Base-by-base conservation (phyloP, 2,888 invertebrate genomes). In the Ectemnius lituratus region DNA sequence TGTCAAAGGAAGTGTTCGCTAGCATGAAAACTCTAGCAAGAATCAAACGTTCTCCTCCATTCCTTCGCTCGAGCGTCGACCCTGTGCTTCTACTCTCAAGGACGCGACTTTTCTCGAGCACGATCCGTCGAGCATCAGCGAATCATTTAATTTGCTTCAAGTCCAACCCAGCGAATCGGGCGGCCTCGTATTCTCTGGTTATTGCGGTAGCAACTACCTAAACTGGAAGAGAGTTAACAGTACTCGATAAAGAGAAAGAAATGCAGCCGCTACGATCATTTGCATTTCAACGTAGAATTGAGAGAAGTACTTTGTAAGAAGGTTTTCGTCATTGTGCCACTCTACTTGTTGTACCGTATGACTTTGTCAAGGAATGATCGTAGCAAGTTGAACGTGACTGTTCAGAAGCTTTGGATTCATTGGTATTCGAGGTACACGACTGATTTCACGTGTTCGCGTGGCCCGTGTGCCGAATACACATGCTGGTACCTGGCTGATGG, bases 401-500 rank as follows among this genome's bases (percentile, higher is more conserved):
- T 0, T 0, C 1, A 1, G 1, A 0, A 37, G 1, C n/a, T 4
- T 2, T 23, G 16, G 8, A 20, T 37, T 52, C 62, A 56, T 73
- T 65, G 57, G 63, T 57, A 72, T 76, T 76, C 75, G 23, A 63
- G 37, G 64, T 71, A 63, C 62, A 16, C 60, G 16, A 18, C 14
- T 57, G 72, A 70, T 82, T 79, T 78, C 52, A 16, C 68, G 73
- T 79, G 75, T 72, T 64, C 60, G 58, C 59, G 52, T 13, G 27
- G 52, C 62, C 82, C 78, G 76, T 71, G 59, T 20, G 59, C 60
- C 76, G 80, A 82, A 83, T 83, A 73, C 60, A 76, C 62, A 84
- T 83, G 82, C 83, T 76, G 84, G 83, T 82, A 83, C 75, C 75
- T 45, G n/a, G 70, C 60, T 46, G 6, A 56, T 37, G 3, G 37